Evolutionary conservation across 2,888 invertebrate genomes (phyloP), one percentile per base, ranked within the genome.

Genomic region (Sminthurinus aureus): DNA sequence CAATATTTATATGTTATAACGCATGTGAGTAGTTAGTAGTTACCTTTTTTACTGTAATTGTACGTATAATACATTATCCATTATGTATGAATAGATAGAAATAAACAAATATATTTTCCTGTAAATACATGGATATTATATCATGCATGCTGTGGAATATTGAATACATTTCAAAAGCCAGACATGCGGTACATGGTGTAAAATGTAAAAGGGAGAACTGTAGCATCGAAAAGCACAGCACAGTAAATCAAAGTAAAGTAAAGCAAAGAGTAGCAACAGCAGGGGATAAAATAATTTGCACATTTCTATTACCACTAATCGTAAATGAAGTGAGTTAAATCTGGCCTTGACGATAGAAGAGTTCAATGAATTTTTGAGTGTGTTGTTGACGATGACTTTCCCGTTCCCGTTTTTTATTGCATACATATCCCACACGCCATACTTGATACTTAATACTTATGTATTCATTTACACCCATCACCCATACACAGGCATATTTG

Each of bases 321-420:
- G 24, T 69, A 50, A 79, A 79, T 79, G 69, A 67, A 79, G 67
- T 51, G 69, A 79, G 69, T 79, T 79, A 79, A 67, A 67, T 67
- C 22, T 79, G n/a, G 38, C 79, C 79, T 79, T 79, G 79, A 79
- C 71, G 71, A 79, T 50, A 69, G 15, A 50, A 79, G 50, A 79
- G 79, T 79, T 79, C 79, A 69, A 66, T 79, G 79, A n/a, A 50
- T 79, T 79, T 22, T 69, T n/a, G 71, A 71, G 26, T 50, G 26
- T 50, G 51, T 26, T 69, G 51, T 79, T 79, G 71, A 71, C 24
- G 26, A 71, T 38, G 38, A 38, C 71, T 22, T 71, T 24, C 71
- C 71, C 20, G 24, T 71, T 58, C 58, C 9, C 58, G 58, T 18
- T 58, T 18, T 58, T 18, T 58, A 15, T 58, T 18, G 58, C 58